Percentiles rank a stretch among this genome's conserved stretches.
Evolutionary conservation across 2,888 invertebrate species (phyloP).

Genomic region (Cephalotes varians): DNA sequence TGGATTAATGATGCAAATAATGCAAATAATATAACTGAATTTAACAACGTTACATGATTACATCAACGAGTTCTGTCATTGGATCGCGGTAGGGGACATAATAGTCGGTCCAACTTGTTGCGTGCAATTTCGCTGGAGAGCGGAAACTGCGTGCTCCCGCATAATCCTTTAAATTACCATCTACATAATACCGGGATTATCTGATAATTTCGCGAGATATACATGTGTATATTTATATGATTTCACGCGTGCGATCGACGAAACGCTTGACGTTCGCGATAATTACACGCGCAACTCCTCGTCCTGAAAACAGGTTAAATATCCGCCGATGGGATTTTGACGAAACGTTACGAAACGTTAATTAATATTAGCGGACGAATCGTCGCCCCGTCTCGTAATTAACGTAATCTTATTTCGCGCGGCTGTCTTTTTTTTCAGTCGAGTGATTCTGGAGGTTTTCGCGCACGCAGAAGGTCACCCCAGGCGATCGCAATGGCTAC

Average conservation of each 20-base stretch:
- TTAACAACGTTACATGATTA: conserved; percentile 4
- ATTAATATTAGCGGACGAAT: background rate
- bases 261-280: background rate
- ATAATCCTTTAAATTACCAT: conserved; percentile 55
- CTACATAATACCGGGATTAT: conserved; percentile 38
- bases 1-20: background rate
- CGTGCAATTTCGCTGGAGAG: conserved; percentile 60
- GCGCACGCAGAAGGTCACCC: conserved; percentile 78
- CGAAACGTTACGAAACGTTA: background rate
- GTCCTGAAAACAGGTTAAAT: background rate
- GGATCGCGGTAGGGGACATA: conserved; percentile 32
- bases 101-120: conserved; percentile 71
- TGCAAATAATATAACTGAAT: background rate
- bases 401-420: background rate
- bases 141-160: conserved; percentile 57
- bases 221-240: background rate
- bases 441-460: conserved; percentile 82
- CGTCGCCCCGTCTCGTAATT: background rate
- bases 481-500: conserved; percentile 88
- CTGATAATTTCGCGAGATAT: conserved; percentile 25
- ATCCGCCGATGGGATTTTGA: background rate
- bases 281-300: background rate
- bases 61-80: background rate
- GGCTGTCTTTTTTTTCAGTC: conserved; percentile 78
- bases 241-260: background rate